Percentiles rank a stretch among this genome's conserved stretches.
Conservation (phyloP, 53 echinoderm and acorn worm species). For the Hippasteria phrygiana region DNA sequence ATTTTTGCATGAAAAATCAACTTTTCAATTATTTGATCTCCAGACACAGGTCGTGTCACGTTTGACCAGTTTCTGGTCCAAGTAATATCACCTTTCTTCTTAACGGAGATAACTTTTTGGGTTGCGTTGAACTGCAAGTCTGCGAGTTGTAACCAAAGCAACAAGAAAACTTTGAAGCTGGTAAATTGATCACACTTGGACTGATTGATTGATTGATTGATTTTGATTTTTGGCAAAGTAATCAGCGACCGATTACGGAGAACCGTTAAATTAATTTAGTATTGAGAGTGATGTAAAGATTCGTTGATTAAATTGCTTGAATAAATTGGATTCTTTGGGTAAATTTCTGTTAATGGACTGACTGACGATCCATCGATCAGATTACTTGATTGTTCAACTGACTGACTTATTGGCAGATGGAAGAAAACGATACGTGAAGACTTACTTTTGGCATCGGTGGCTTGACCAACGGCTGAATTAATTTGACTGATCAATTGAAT, state of each 20-base stretch:
- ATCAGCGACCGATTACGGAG: too few species aligned
- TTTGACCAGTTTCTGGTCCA: too few species aligned
- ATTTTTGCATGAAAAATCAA: too few species aligned
- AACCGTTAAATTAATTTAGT: neutral
- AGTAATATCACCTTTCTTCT: too few species aligned
- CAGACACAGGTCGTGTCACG: too few species aligned
- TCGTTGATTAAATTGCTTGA: neutral
- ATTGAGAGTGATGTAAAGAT: neutral
- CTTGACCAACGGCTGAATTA: too few species aligned
- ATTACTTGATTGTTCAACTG: neutral
- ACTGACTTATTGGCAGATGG: neutral
- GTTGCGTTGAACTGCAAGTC: neutral
- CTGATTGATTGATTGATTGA: neutral
- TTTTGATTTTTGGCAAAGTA: neutral
- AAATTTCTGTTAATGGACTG: neutral
- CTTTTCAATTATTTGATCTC: too few species aligned
- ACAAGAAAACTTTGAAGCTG: neutral
- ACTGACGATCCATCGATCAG: neutral
- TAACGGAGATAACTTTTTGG: too few species aligned
- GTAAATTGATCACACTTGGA: neutral
- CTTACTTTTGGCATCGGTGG: too few species aligned
- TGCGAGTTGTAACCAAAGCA: neutral
- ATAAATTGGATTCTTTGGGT: neutral
- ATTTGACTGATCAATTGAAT: neutral
- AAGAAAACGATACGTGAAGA: neutral